Conservation (phyloP, 2,888 invertebrate species). For the Ceratothoa steindachneri region DNA sequence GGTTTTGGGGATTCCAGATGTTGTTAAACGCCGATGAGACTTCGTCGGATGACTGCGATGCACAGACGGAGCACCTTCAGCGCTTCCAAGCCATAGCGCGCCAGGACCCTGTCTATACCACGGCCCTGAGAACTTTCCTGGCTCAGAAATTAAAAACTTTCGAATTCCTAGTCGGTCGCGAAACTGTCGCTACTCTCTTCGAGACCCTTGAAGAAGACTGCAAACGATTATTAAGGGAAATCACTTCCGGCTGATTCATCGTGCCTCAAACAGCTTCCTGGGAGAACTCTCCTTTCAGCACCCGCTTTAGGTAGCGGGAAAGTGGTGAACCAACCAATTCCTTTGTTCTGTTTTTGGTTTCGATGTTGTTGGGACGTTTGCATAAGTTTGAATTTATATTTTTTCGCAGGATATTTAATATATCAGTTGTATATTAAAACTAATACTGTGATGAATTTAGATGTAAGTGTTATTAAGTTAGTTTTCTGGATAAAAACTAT, state of each 20-base stretch:
- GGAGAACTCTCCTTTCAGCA: neutral
- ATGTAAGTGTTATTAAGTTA: neutral
- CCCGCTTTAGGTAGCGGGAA: too few relatives aligned
- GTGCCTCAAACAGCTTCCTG: neutral
- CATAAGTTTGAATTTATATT: neutral
- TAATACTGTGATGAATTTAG: slow-evolving; percentile 10
- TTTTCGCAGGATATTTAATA: neutral
- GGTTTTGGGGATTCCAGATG: too few relatives aligned
- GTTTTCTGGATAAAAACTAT: neutral
- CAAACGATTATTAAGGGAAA: slow-evolving; percentile 55
- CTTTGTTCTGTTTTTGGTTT: slow-evolving; percentile 1
- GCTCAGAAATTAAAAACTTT: slow-evolving; percentile 51
- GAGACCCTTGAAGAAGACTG: slow-evolving; percentile 58
- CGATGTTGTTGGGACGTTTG: neutral
- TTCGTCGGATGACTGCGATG: slow-evolving; percentile 20
- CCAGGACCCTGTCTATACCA: slow-evolving; percentile 74
- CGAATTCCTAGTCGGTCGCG: slow-evolving; percentile 17
- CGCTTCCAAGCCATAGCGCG: slow-evolving; percentile 65
- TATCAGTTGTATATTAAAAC: neutral
- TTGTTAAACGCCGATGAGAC: neutral
- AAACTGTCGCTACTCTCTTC: slow-evolving; percentile 27
- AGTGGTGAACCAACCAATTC: too few relatives aligned
- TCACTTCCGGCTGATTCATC: slow-evolving; percentile 6
- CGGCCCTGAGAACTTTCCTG: slow-evolving; percentile 61
- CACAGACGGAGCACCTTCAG: slow-evolving; percentile 33